A percentile compares a stretch with the other conserved stretches of the same genome.
These are phyloP conservation scores for Enoplosus armatus DNA, from an alignment of 2,797 vertebrate species.

Conservation along the genomic window DNA sequence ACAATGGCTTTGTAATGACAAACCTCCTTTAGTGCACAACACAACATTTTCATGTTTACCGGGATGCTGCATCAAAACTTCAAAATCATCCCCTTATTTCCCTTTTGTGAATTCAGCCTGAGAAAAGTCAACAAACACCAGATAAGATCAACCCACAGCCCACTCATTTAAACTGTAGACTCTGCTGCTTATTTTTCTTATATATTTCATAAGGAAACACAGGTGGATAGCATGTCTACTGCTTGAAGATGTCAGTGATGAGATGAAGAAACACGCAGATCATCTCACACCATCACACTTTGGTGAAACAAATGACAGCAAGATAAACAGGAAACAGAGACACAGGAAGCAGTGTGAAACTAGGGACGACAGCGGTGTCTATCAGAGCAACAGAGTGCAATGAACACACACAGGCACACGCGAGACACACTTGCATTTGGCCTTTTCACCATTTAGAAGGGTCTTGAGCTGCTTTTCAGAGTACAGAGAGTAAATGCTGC, in stretches of 20 bases:
- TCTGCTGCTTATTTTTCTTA: background rate
- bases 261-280: slow-evolving; percentile 73
- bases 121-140: slow-evolving; percentile 17
- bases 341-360: slow-evolving; percentile 87
- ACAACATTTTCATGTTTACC: slow-evolving; percentile 26
- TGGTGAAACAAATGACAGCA: slow-evolving; percentile 84
- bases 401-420: slow-evolving; percentile 52
- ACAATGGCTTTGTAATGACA: slow-evolving; percentile 1
- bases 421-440: slow-evolving; percentile 10
- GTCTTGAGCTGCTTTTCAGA: background rate
- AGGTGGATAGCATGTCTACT: slow-evolving; percentile 42
- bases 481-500: background rate
- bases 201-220: background rate
- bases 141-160: slow-evolving; percentile 11
- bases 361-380: slow-evolving; percentile 80
- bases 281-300: slow-evolving; percentile 84
- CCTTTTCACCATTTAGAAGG: slow-evolving; percentile 27
- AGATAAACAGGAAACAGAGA: slow-evolving; percentile 91
- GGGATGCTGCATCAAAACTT: slow-evolving; percentile 31
- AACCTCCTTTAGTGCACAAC: slow-evolving; percentile 30
- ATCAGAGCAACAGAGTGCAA: slow-evolving; percentile 73
- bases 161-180: background rate
- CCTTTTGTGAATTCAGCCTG: slow-evolving; percentile 1
- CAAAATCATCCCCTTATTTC: slow-evolving; percentile 35
- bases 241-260: slow-evolving; percentile 50